A percentile compares a stretch with the other conserved stretches of the same genome.
Evolutionary conservation across 1,140 invertebrate genomes (phyloP).

Genomic region (Ruditapes philippinarum): DNA sequence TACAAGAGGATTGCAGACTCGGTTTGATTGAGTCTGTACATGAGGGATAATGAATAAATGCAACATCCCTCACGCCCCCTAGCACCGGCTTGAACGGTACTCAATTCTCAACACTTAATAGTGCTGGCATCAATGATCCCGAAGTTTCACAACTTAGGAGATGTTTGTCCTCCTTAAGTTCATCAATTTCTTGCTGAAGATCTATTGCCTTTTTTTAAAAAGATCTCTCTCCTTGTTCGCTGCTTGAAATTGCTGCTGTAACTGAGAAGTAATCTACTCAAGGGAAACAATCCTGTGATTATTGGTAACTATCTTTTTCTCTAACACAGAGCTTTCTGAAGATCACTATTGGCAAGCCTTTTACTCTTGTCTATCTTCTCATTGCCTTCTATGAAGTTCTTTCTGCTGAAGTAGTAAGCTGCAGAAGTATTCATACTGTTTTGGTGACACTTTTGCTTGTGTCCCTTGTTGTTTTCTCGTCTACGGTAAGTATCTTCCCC

Average conservation of each 20-base stretch:
- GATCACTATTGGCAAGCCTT: not conserved
- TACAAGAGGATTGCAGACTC: too few relatives aligned
- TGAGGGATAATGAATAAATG: not conserved
- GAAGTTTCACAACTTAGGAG: not conserved
- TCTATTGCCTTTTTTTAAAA: not conserved
- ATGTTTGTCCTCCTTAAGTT: slow-evolving; percentile 14
- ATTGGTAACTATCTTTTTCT: not conserved
- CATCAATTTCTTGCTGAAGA: not conserved
- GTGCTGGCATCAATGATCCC: too few relatives aligned
- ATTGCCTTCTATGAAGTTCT: slow-evolving; percentile 2
- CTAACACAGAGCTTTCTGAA: not conserved
- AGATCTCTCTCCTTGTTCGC: not conserved
- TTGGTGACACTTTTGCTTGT: too few relatives aligned
- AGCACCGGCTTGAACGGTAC: not conserved
- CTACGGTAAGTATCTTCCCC: too few relatives aligned
- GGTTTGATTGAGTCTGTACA: too few relatives aligned
- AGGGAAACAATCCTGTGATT: not conserved
- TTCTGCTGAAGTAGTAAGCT: not conserved
- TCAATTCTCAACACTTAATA: too few relatives aligned
- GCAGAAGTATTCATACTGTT: too few relatives aligned
- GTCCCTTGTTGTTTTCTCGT: too few relatives aligned
- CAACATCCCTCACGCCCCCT: not conserved
- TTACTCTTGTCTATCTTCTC: slow-evolving; percentile 9
- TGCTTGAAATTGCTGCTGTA: slow-evolving; percentile 7
- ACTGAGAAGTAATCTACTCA: not conserved